phyloP scores from a whole-genome alignment of 2,113 vertebrate species.

The Onychostruthus taczanowskii region DNA sequence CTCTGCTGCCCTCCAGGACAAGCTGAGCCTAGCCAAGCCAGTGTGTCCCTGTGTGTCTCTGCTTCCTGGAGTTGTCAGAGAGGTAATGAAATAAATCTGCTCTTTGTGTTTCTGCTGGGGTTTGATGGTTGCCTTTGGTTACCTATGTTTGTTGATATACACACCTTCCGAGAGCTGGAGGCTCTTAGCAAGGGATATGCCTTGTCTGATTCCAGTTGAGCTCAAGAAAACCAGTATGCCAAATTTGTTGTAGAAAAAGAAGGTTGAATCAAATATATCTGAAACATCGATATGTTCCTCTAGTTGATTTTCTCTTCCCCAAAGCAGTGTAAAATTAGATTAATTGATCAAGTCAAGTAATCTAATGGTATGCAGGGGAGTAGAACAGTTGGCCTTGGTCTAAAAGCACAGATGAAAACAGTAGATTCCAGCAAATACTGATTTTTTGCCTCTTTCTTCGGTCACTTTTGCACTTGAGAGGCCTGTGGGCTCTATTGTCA shows the following conservation, averaged over 20 bases:
- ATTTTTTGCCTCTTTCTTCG: background rate
- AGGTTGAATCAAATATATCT: background rate
- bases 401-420: background rate
- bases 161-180: background rate
- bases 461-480: background rate
- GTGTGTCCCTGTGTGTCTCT: background rate
- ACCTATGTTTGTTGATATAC: background rate
- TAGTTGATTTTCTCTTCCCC: background rate
- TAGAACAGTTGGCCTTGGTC: background rate
- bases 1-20: background rate
- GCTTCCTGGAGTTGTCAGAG: background rate
- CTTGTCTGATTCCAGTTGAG: background rate
- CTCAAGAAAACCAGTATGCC: background rate
- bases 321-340: background rate
- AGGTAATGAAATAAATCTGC: background rate
- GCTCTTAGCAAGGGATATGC: background rate
- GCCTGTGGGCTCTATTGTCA: background rate
- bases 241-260: background rate
- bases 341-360: conserved; percentile 9
- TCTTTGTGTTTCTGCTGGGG: background rate
- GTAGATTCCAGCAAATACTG: background rate
- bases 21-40: background rate
- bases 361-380: background rate
- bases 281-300: background rate
- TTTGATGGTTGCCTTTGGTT: background rate